Conservation (phyloP, 1,140 invertebrate genomes). For the Drosophila ambigua region DNA sequence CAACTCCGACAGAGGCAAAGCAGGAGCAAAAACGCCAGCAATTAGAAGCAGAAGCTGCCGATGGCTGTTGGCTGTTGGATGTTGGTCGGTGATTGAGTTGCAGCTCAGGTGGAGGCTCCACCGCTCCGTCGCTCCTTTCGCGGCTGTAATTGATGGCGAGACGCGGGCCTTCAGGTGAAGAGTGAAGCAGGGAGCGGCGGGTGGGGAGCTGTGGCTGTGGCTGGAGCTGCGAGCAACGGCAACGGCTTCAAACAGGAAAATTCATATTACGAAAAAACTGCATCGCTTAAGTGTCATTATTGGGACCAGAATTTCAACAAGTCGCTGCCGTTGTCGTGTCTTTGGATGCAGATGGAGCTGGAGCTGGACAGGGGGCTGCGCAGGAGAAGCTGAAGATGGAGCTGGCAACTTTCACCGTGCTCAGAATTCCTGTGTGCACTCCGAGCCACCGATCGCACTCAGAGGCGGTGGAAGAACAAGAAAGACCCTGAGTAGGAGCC, state of each 20-base stretch:
- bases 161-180: constrained; percentile 19
- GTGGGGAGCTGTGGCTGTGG: constrained; percentile 34
- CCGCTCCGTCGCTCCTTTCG: constrained; percentile 15
- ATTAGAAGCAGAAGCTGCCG: constrained; percentile 70
- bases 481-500: not conserved
- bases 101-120: constrained; percentile 61
- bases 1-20: constrained; percentile 30
- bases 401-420: constrained; percentile 72
- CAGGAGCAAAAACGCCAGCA: constrained; percentile 59
- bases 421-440: constrained; percentile 64
- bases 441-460: constrained; percentile 25
- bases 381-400: constrained; percentile 48
- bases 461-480: constrained; percentile 14
- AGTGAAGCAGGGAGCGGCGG: constrained; percentile 7
- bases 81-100: constrained; percentile 69
- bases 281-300: constrained; percentile 81
- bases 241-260: constrained; percentile 70
- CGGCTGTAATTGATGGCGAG: constrained; percentile 67
- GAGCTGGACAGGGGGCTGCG: too few relatives aligned
- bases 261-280: constrained; percentile 80
- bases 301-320: constrained; percentile 78
- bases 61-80: constrained; percentile 58
- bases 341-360: constrained; percentile 33
- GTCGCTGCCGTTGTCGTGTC: constrained; percentile 59
- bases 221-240: constrained; percentile 33